phyloP scores from a whole-genome alignment of 2,797 vertebrate genomes.

The Odontamblyopus rebecca region DNA sequence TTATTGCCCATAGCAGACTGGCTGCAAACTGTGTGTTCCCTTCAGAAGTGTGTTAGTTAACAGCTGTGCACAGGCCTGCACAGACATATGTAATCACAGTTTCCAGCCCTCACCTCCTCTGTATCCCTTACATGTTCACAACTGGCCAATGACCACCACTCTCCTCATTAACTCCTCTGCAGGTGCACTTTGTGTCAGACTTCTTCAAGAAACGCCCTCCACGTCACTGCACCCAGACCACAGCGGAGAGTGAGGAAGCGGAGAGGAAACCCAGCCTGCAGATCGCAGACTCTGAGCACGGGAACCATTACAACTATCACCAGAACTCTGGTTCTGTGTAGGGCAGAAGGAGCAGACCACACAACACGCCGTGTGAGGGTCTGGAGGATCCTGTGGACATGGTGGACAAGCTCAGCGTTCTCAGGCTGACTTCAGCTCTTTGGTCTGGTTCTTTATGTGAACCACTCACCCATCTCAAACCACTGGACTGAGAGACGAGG shows the following conservation, averaged over 20 bases:
- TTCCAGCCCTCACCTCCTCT: conserved; percentile 55
- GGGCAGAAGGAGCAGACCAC: conserved; percentile 41
- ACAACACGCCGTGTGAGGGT: conserved; percentile 34
- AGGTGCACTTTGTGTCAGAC: conserved; percentile 89
- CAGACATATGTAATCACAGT: conserved; percentile 56
- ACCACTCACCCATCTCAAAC: conserved; percentile 65
- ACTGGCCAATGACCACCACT: conserved; percentile 14
- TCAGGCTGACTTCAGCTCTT: background rate
- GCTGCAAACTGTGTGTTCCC: conserved; percentile 66
- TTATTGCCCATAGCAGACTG: conserved; percentile 49
- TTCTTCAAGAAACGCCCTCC: conserved; percentile 87
- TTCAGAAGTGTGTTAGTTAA: conserved; percentile 44
- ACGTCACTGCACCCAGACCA: conserved; percentile 37
- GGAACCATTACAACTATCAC: conserved; percentile 83
- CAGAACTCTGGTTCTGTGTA: conserved; percentile 73
- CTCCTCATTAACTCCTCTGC: conserved; percentile 17
- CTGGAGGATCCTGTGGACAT: conserved; percentile 11
- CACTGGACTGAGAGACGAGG: conserved; percentile 67
- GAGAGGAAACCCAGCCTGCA: conserved; percentile 86
- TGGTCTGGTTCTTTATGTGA: conserved; percentile 20
- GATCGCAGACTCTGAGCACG: conserved; percentile 73
- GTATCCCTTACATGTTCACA: conserved; percentile 21
- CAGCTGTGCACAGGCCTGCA: conserved; percentile 46
- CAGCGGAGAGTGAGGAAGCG: conserved; percentile 61
- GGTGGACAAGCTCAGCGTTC: background rate